These are phyloP conservation scores for Malaclemys terrapin DNA, from an alignment of 2,113 vertebrate species.

Conservation along the genomic window DNA sequence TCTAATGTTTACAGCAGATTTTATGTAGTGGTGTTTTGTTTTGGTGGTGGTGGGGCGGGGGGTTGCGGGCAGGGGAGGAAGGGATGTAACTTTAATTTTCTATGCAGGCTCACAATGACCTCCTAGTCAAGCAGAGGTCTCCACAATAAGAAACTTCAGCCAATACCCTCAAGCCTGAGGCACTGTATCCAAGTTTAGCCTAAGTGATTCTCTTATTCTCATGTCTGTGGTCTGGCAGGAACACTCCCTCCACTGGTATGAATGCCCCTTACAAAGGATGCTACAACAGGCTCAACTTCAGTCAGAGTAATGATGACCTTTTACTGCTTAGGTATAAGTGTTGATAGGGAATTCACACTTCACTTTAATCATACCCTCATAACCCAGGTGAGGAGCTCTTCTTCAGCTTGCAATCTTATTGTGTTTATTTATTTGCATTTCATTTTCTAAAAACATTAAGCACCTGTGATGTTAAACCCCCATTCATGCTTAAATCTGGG, in stretches of 20 bases:
- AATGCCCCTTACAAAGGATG: neutral
- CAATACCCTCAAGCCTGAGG: neutral
- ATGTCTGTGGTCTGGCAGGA: neutral
- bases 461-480: no score
- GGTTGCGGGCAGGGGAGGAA: no score
- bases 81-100: neutral
- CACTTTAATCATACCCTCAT: neutral
- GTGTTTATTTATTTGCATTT: no score
- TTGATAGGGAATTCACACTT: neutral
- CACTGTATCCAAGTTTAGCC: neutral
- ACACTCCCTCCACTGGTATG: neutral
- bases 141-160: neutral
- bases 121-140: neutral
- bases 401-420: no score
- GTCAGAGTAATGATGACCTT: neutral
- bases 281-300: neutral
- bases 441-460: no score
- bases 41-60: no score
- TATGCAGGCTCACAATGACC: no score
- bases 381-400: neutral
- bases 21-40: no score
- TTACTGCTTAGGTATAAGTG: neutral
- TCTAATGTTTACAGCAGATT: no score
- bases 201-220: neutral
- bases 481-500: no score